Base-by-base conservation (phyloP, 2,113 vertebrate genomes). In the Tursiops truncatus region DNA sequence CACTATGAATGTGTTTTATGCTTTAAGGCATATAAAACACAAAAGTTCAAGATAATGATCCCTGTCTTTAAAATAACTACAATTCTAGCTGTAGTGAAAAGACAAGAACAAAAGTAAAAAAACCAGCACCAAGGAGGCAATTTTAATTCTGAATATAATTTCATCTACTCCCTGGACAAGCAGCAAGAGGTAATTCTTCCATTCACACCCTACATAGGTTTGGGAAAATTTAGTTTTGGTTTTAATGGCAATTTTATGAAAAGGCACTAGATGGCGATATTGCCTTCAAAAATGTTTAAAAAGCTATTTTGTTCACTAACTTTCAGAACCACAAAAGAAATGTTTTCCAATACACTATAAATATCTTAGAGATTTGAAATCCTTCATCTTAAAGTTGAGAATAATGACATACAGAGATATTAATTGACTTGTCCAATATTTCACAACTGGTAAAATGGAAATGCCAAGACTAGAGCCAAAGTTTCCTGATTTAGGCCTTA, bases 251-350 rank as follows among this genome's bases (percentile, higher is more conserved):
- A 85, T 97, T 84, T 91, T 85, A 68, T 41, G 20, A 90, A 71
- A 74, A 76, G 76, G 93, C 97, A 97, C 95, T 96, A 97, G 98
- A 90, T 96, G 97, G 97, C 71, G 17, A 92, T 41, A 77, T 15
- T 63, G 21, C 60, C 60, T 88, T 76, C 53, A 14, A 41, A 79
- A 81, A 96, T 92, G 77, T 79, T 81, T 58, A 56, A 67, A 17
- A 31, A 74, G 10, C 44, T 88, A 41, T 80, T 87, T 87, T 44
- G 38, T 91, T 85, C 28, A 31, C 10, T 9, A 67, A 81, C 36
- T 76, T 93, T 80, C 41, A 86, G 31, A 95, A 87, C 47, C 36
- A 38, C 53, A 77, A 89, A 70, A 82, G 2, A 41, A 38, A n/a
- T 25, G 17, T 74, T 92, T 97, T 81, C 26, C 20, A 91, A 47